A percentile compares a stretch with the other conserved stretches of the same genome.
Conservation (phyloP, 2,113 vertebrate genomes). For the Elgaria multicarinata region DNA sequence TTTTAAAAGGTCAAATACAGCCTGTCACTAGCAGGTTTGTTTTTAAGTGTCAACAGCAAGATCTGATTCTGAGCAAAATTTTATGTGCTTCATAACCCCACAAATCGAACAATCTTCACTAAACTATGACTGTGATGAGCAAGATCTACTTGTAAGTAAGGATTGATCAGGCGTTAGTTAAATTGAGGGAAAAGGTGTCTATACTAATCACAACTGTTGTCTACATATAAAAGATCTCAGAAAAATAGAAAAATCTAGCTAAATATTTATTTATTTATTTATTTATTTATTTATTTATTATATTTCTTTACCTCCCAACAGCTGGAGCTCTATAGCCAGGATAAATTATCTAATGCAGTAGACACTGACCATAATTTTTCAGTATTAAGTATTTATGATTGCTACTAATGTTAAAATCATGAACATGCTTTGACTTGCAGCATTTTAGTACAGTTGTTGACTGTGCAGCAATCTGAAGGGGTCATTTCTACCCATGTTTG, state of each 20-base stretch:
- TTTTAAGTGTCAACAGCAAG: neutral
- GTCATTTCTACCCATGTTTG: neutral
- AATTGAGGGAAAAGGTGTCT: neutral
- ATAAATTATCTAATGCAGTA: no score
- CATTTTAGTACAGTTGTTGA: neutral
- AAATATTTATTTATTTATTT: no score
- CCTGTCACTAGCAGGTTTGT: neutral
- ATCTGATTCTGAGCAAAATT: neutral
- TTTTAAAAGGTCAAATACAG: neutral
- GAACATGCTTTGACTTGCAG: neutral
- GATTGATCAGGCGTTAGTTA: neutral
- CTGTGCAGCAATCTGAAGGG: neutral
- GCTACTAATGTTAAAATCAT: neutral
- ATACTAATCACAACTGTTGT: neutral
- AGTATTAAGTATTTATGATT: neutral
- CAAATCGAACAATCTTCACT: neutral
- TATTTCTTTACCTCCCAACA: no score
- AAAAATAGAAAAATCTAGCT: neutral
- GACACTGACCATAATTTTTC: neutral
- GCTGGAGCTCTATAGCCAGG: no score
- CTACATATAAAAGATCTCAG: neutral
- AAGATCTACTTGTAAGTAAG: neutral
- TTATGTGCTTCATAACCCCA: neutral
- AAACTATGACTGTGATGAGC: neutral
- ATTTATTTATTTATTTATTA: no score